phyloP scores from a whole-genome alignment of 2,797 vertebrate genomes.

The Anisognathus igniventris region DNA sequence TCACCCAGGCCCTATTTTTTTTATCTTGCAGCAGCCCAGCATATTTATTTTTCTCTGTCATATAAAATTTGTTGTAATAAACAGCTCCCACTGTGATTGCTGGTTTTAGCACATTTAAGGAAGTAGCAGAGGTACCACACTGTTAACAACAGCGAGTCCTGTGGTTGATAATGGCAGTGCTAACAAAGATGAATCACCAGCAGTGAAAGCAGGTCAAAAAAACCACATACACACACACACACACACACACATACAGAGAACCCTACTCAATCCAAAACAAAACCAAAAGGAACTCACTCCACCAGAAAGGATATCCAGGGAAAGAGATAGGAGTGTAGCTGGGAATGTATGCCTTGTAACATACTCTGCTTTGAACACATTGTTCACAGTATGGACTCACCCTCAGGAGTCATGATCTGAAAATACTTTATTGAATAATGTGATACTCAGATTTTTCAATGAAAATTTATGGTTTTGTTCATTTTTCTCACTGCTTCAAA shows the following conservation, averaged over 20 bases:
- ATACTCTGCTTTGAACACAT: neutral
- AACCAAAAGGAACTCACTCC: neutral
- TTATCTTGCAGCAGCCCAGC: neutral
- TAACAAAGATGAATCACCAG: neutral
- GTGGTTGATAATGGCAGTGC: neutral
- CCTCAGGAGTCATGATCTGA: constrained; percentile 28
- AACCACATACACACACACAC: neutral
- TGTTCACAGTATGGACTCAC: neutral
- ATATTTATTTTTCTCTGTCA: neutral
- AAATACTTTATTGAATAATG: constrained; percentile 64
- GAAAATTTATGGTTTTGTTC: constrained; percentile 24
- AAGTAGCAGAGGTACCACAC: neutral
- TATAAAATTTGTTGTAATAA: neutral
- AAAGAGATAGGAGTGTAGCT: neutral
- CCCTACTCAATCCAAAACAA: neutral
- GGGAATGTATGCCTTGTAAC: neutral
- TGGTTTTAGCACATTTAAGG: neutral
- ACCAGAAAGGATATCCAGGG: neutral
- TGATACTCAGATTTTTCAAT: constrained; percentile 21
- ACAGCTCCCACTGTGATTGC: neutral
- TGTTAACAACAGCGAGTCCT: neutral
- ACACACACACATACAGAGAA: neutral
- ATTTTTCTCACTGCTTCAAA: neutral
- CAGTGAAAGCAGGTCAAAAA: neutral
- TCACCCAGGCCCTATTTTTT: neutral